Evolutionary conservation across 2,797 vertebrate species (phyloP).

Genomic region (Otolemur crassicaudatus): DNA sequence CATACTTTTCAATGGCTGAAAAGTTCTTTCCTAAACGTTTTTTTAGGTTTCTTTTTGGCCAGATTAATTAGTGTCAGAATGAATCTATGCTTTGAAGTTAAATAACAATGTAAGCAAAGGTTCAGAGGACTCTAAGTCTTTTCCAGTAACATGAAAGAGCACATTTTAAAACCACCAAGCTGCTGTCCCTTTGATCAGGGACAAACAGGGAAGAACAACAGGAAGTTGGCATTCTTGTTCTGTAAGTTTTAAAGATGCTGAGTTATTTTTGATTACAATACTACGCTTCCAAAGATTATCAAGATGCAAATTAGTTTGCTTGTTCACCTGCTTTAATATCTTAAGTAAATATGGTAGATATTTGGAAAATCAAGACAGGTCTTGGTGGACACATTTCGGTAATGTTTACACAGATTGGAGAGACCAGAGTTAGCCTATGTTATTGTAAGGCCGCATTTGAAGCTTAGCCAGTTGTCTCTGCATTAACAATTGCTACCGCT

Average conservation of each 20-base stretch:
- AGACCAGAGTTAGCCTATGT: neutral
- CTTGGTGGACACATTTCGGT: neutral
- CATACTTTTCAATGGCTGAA: neutral
- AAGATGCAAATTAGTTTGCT: neutral
- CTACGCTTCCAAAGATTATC: neutral
- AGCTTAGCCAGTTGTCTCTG: neutral
- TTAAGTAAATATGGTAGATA: neutral
- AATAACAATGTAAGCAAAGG: neutral
- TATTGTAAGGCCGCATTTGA: neutral
- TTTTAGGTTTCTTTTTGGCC: constrained; percentile 20
- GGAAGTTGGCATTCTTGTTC: neutral
- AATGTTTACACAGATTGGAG: neutral
- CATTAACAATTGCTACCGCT: neutral
- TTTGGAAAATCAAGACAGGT: neutral
- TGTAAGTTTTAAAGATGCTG: constrained; percentile 17
- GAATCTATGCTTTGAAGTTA: constrained; percentile 17
- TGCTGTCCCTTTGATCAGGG: neutral
- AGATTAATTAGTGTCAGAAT: neutral
- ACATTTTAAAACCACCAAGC: neutral
- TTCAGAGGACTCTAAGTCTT: neutral
- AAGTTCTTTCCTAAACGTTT: constrained; percentile 21
- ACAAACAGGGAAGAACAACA: neutral
- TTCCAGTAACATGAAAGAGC: neutral
- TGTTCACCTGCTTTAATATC: neutral
- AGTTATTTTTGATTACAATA: neutral